These are phyloP conservation scores for Corella eumyota DNA, from an alignment of 23 tunicate genomes.

Conservation along the genomic window DNA sequence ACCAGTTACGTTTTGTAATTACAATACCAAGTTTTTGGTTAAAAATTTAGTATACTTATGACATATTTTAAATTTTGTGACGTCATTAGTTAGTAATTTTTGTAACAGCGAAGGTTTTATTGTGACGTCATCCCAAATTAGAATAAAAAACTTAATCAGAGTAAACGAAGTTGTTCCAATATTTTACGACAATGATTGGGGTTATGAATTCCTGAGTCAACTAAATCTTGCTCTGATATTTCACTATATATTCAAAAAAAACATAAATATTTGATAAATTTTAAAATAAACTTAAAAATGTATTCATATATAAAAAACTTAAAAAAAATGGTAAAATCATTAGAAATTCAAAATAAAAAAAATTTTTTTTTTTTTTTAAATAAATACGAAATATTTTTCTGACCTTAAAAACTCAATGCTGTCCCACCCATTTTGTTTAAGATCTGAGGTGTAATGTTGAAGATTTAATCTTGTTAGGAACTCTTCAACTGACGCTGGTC, in stretches of 20 bases:
- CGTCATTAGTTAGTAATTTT: no score
- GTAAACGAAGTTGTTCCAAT: constrained; percentile 11
- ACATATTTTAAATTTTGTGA: no score
- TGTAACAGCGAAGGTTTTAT: not conserved
- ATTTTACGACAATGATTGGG: constrained; percentile 40
- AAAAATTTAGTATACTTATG: no score
- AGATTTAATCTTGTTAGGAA: constrained; percentile 25
- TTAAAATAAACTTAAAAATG: not conserved
- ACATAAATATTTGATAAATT: not conserved
- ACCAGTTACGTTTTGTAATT: no score
- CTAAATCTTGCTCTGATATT: constrained; percentile 48
- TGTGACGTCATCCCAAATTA: constrained; percentile 14
- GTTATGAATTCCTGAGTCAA: constrained; percentile 44
- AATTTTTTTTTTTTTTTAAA: not conserved
- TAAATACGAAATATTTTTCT: not conserved
- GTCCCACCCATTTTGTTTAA: constrained; percentile 67
- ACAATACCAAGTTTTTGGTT: no score
- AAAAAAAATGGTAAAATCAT: no score
- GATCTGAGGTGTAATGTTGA: constrained; percentile 23
- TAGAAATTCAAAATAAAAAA: not conserved
- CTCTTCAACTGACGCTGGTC: constrained; percentile 26
- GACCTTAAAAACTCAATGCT: constrained; percentile 66
- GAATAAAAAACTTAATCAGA: no score
- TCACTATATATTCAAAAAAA: constrained; percentile 18
- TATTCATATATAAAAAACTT: not conserved